Base-by-base conservation (phyloP, 1,140 invertebrate species). In the Bombus fervidus region DNA sequence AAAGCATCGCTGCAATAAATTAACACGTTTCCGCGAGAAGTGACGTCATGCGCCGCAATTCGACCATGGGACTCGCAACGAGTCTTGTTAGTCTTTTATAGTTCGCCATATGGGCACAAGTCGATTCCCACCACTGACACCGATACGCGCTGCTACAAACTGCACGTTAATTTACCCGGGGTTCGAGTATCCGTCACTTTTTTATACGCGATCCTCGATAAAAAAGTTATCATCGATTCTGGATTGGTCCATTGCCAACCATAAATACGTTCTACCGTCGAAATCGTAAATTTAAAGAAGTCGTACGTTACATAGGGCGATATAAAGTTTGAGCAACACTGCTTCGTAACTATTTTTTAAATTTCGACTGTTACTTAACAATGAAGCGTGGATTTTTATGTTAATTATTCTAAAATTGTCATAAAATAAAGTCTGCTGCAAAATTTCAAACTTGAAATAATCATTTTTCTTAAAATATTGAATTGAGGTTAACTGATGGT, bases 1-100 rank as follows among this genome's bases (percentile, higher is more conserved):
- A 90, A 90, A 81, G 59, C 71, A 90, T 62, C 85, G 82, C 85
- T 71, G 78, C 90, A 83, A 89, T 92, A 92, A 94, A 94, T 94
- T 93, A 92, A 93, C 92, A 90, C 91, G 91, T 94, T 94, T 94
- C 93, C 94, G 93, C 92, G 92, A 92, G 89, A 91, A 91, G 89
- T 94, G 92, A 95, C 92, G 92, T 94, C 93, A 94, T 83, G 73
- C 83, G 72, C 41, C 81, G 79, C 83, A 82, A 83, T 83, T 91
- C 90, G 88, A 89, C 77, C 81, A 89, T 89, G 91, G 81, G 85
- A 91, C 73, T 87, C 87, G 76, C 83, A 87, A 89, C 81, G 86
- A 92, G 90, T 83, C 90, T 91, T 80, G 76, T 91, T 93, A 91
- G 83, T 87, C 86, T 86, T 90, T 90, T 89, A 86, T 76, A 86